A percentile compares a stretch with the other conserved stretches of the same genome.
These are phyloP conservation scores for Heptranchias perlo DNA, from an alignment of 2,113 vertebrate genomes.

Conservation along the genomic window DNA sequence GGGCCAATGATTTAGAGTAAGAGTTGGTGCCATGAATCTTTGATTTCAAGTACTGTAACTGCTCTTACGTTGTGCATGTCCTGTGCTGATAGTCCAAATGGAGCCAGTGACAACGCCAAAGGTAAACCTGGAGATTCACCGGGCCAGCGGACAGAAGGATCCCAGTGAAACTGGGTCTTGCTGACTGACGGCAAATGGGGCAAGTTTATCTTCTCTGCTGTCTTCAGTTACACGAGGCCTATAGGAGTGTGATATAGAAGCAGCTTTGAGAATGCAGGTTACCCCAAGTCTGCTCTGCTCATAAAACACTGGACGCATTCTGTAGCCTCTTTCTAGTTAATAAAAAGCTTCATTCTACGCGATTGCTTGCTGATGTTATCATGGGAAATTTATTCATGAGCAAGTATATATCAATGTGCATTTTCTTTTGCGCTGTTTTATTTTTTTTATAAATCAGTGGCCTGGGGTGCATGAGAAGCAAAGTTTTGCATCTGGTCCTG, in stretches of 20 bases:
- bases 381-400: conserved; percentile 22
- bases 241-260: background rate
- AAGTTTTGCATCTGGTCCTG: conserved; percentile 16
- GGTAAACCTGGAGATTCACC: background rate
- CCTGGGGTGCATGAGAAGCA: conserved; percentile 12
- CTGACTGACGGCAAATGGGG: background rate
- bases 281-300: no score
- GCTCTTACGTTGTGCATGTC: background rate
- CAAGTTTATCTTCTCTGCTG: background rate
- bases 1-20: background rate
- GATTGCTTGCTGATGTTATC: background rate
- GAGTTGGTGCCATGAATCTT: background rate
- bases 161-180: background rate
- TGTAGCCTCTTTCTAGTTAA: background rate
- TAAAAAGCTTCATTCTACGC: background rate
- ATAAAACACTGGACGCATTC: background rate
- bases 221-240: background rate
- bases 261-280: background rate
- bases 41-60: background rate
- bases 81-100: background rate
- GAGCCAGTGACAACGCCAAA: background rate
- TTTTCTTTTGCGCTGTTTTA: background rate
- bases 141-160: background rate
- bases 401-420: background rate
- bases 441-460: background rate